Conservation (phyloP, 2,797 vertebrate genomes). For the Bovichtus diacanthus region DNA sequence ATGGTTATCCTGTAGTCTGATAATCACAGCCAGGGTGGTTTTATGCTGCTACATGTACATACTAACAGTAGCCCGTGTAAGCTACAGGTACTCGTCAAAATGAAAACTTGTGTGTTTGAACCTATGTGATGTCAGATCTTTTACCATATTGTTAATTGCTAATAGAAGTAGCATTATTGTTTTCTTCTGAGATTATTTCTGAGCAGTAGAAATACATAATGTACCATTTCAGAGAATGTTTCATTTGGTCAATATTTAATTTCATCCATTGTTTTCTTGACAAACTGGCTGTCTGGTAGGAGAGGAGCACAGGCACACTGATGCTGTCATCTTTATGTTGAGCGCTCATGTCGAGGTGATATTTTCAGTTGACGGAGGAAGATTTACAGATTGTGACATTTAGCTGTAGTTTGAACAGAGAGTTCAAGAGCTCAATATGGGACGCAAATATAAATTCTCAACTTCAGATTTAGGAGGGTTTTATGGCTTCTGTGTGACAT, state of each 20-base stretch:
- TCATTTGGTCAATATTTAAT: slow-evolving; percentile 43
- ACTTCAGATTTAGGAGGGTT: slow-evolving; percentile 11
- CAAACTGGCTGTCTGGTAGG: slow-evolving; percentile 60
- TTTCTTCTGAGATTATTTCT: slow-evolving; percentile 55
- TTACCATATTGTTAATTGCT: slow-evolving; percentile 58
- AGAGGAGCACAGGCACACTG: slow-evolving; percentile 54
- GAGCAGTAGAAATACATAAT: slow-evolving; percentile 54
- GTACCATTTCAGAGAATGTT: slow-evolving; percentile 46
- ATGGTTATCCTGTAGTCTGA: slow-evolving; percentile 60
- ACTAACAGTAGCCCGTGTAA: slow-evolving; percentile 65
- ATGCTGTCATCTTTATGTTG: slow-evolving; percentile 50
- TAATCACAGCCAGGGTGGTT: slow-evolving; percentile 68
- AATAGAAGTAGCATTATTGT: slow-evolving; percentile 67
- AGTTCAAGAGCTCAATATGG: neutral
- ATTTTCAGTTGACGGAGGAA: slow-evolving; percentile 29
- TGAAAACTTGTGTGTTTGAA: slow-evolving; percentile 58
- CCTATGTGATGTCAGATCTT: slow-evolving; percentile 70
- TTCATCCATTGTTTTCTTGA: slow-evolving; percentile 46
- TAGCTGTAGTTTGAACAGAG: slow-evolving; percentile 2
- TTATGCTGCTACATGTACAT: slow-evolving; percentile 81
- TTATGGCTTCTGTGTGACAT: slow-evolving; percentile 35
- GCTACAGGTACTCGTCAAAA: slow-evolving; percentile 66
- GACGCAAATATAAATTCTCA: slow-evolving; percentile 31
- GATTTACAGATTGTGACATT: slow-evolving; percentile 35
- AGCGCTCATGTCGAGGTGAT: slow-evolving; percentile 21